Evolutionary conservation across 2,888 invertebrate genomes (phyloP).

Genomic region (Drosophila paramelanica): DNA sequence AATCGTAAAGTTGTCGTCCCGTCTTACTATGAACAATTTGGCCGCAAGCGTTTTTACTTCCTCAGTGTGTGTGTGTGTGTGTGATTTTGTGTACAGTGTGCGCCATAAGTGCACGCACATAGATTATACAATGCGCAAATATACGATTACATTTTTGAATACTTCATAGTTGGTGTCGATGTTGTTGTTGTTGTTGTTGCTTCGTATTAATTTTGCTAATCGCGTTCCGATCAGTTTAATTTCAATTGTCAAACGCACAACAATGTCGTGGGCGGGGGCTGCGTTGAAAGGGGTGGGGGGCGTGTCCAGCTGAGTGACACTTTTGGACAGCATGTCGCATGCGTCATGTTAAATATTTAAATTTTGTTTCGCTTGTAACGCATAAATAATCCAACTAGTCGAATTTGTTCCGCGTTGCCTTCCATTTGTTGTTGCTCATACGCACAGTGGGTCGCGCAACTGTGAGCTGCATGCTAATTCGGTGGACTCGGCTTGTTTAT

Average conservation of each 20-base stretch:
- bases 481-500: constrained; percentile 37
- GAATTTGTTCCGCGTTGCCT: constrained; percentile 67
- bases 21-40: constrained; percentile 42
- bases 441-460: constrained; percentile 66
- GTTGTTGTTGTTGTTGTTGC: constrained; percentile 28
- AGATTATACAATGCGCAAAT: constrained; percentile 67
- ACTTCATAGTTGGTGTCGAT: constrained; percentile 41
- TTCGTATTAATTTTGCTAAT: constrained; percentile 67
- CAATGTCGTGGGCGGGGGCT: constrained; percentile 27
- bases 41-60: constrained; percentile 18
- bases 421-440: constrained; percentile 62
- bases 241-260: constrained; percentile 68
- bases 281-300: constrained; percentile 32
- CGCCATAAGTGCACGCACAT: constrained; percentile 56
- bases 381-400: constrained; percentile 64
- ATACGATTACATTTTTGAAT: constrained; percentile 55
- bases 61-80: constrained; percentile 9
- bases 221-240: constrained; percentile 75
- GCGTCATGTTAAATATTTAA: constrained; percentile 73
- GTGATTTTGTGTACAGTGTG: constrained; percentile 36
- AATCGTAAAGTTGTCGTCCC: constrained; percentile 30
- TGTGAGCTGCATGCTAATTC: constrained; percentile 68
- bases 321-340: constrained; percentile 73
- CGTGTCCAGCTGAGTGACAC: constrained; percentile 60
- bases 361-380: constrained; percentile 69